A percentile compares a stretch with the other conserved stretches of the same genome.
Evolutionary conservation across 2,797 vertebrate species (phyloP).

Genomic region (Pangasius sanitwongsei): DNA sequence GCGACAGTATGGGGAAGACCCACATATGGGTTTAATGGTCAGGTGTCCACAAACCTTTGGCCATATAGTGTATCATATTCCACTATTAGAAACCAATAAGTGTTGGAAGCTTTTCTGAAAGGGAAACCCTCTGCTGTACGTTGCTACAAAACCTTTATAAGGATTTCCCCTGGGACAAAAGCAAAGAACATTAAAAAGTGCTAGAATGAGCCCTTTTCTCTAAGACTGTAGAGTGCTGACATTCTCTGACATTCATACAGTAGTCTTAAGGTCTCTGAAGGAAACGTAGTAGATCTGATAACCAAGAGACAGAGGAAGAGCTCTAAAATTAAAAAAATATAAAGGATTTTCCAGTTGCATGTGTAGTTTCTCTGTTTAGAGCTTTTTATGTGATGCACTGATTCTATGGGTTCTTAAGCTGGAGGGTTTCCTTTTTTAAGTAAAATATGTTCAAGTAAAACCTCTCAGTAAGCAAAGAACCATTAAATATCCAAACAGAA

Average conservation of each 20-base stretch:
- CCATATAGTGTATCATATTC: not conserved
- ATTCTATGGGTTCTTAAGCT: not conserved
- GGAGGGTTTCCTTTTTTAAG: not conserved
- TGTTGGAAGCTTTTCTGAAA: not conserved
- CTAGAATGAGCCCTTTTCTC: not conserved
- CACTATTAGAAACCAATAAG: not conserved
- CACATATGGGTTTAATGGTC: not conserved
- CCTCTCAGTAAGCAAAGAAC: not conserved
- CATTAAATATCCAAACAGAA: not conserved
- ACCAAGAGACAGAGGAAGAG: not conserved
- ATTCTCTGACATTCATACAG: constrained; percentile 10
- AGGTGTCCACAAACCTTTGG: not conserved
- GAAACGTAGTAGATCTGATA: not conserved
- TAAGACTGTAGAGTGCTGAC: not conserved
- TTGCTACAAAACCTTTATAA: not conserved
- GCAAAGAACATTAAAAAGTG: constrained; percentile 10
- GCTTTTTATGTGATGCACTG: not conserved
- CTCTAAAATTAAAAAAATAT: not conserved
- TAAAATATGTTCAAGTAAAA: not conserved
- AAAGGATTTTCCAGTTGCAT: not conserved
- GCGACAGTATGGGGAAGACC: not conserved
- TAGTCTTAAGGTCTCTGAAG: not conserved
- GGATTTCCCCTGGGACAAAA: not conserved
- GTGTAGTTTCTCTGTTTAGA: not conserved
- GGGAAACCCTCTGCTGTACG: not conserved